These are phyloP conservation scores for Bagarius yarrelli DNA, from an alignment of 2,113 vertebrate species.

Conservation along the genomic window DNA sequence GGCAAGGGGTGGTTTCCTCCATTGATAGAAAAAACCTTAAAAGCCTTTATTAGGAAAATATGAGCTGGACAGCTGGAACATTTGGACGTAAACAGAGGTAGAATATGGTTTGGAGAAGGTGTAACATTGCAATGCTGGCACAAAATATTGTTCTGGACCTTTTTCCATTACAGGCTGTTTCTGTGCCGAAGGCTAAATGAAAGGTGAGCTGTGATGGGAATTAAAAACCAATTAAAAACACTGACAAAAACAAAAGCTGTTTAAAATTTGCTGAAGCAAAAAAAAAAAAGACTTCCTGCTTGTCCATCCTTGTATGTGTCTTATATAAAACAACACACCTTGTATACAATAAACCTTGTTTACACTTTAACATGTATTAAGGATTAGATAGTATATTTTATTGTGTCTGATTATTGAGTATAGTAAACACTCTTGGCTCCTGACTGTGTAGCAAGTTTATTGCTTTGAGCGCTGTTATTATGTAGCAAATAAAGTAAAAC, in stretches of 20 bases:
- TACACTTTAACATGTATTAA: neutral
- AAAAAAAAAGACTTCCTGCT: neutral
- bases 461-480: constrained; percentile 7
- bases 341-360: neutral
- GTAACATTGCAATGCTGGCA: constrained; percentile 19
- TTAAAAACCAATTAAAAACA: neutral
- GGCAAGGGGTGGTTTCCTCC: constrained; percentile 53
- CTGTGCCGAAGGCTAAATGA: neutral
- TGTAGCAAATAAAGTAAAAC: constrained; percentile 1
- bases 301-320: neutral
- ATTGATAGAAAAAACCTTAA: constrained; percentile 22
- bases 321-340: neutral
- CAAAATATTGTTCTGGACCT: constrained; percentile 12
- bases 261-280: neutral
- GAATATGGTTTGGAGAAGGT: constrained; percentile 3
- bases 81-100: constrained; percentile 22
- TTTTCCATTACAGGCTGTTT: constrained; percentile 19
- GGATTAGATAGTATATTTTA: neutral
- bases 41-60: constrained; percentile 54
- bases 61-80: constrained; percentile 29
- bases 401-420: neutral
- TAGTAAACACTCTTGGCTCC: constrained; percentile 31
- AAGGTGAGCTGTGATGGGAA: neutral
- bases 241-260: constrained; percentile 12
- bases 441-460: constrained; percentile 21